These are phyloP conservation scores for Neosilurus hyrtlii DNA, from an alignment of 2,797 vertebrate species.

Conservation along the genomic window DNA sequence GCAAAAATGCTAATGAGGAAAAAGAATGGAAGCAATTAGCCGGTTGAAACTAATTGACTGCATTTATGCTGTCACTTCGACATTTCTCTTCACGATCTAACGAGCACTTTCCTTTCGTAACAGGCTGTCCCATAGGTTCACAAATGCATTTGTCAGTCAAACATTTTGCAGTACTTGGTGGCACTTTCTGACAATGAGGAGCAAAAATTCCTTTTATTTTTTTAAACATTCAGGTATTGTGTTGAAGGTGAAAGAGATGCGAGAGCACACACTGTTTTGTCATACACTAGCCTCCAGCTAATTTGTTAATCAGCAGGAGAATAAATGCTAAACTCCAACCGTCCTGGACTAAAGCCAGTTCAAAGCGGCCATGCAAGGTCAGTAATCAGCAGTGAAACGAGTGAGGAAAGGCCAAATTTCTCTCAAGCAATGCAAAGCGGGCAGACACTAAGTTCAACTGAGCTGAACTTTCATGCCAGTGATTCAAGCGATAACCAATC, in stretches of 20 bases:
- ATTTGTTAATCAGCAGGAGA: slow-evolving; percentile 10
- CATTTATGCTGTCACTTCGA: background rate
- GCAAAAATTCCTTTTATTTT: background rate
- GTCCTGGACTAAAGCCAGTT: slow-evolving; percentile 4
- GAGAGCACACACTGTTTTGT: background rate
- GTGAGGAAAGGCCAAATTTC: too few relatives aligned
- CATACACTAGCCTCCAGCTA: background rate
- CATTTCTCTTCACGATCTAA: background rate
- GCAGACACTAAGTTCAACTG: too few relatives aligned
- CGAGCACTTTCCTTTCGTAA: background rate
- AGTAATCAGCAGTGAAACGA: too few relatives aligned
- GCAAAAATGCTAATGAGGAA: slow-evolving; percentile 9
- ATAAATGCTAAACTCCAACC: background rate
- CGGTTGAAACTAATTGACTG: slow-evolving; percentile 12
- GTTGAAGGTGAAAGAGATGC: background rate
- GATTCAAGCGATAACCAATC: too few relatives aligned
- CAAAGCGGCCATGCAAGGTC: too few relatives aligned
- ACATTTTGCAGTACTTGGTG: background rate
- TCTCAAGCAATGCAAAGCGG: too few relatives aligned
- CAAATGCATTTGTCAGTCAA: slow-evolving; percentile 19
- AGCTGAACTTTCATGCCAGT: too few relatives aligned
- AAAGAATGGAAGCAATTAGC: slow-evolving; percentile 14
- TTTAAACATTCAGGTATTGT: background rate
- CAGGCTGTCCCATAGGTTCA: background rate
- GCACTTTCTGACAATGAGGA: background rate